phyloP scores from a whole-genome alignment of 2,113 vertebrate genomes.

The Myotis yumanensis region DNA sequence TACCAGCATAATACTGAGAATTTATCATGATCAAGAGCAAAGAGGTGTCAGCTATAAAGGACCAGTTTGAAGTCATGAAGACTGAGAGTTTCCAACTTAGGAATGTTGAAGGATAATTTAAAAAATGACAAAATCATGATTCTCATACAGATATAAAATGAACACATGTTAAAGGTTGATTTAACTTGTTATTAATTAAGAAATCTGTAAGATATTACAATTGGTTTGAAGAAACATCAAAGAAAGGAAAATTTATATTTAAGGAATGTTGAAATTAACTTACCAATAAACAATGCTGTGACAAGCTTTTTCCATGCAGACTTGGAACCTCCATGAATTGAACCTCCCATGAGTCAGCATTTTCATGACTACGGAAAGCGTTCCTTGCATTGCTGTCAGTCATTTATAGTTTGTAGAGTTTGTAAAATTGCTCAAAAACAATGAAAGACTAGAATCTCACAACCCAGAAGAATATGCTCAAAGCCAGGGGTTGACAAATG shows the following conservation, averaged over 20 bases:
- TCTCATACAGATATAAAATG: background rate
- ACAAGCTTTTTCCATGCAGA: background rate
- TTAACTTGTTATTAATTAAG: background rate
- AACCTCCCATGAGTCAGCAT: background rate
- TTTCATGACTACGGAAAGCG: background rate
- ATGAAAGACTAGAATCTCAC: background rate
- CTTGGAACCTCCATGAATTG: background rate
- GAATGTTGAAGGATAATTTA: background rate
- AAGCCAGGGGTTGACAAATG: background rate
- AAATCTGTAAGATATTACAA: background rate
- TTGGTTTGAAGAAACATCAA: background rate
- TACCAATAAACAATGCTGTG: background rate
- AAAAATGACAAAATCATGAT: background rate
- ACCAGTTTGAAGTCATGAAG: background rate
- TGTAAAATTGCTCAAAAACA: background rate
- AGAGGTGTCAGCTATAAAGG: background rate
- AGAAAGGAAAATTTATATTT: background rate
- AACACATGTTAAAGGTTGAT: background rate
- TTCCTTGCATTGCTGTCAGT: background rate
- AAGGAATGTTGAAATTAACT: background rate
- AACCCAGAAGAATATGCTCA: background rate
- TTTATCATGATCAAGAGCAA: background rate
- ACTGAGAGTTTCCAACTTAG: background rate
- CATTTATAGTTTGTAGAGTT: background rate
- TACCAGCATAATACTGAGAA: background rate